Conservation (phyloP, 2,113 vertebrate species). For the Danio rerio region GRCz12tu NC_133184.1:15445501-15446000, state of each 20-base stretch:
- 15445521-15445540: too few relatives aligned
- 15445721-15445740: background rate
- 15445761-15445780: background rate
- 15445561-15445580: too few relatives aligned
- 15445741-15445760: background rate
- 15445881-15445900: background rate
- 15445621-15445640: too few relatives aligned
- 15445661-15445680: too few relatives aligned
- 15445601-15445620: too few relatives aligned
- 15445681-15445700: background rate
- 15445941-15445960: constrained; percentile 18
- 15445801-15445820: background rate
- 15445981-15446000: constrained; percentile 33
- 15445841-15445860: constrained; percentile 1
- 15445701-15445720: background rate
- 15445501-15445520: too few relatives aligned
- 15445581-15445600: too few relatives aligned
- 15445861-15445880: constrained; percentile 15
- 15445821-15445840: constrained; percentile 2
- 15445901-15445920: constrained; percentile 7
- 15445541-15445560: too few relatives aligned
- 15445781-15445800: background rate
- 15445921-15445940: constrained; percentile 24
- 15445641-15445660: too few relatives aligned
- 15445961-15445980: constrained; percentile 24